These are phyloP conservation scores for Petrolisthes cinctipes DNA, from an alignment of 2,888 invertebrate species.

Conservation along the genomic window DNA sequence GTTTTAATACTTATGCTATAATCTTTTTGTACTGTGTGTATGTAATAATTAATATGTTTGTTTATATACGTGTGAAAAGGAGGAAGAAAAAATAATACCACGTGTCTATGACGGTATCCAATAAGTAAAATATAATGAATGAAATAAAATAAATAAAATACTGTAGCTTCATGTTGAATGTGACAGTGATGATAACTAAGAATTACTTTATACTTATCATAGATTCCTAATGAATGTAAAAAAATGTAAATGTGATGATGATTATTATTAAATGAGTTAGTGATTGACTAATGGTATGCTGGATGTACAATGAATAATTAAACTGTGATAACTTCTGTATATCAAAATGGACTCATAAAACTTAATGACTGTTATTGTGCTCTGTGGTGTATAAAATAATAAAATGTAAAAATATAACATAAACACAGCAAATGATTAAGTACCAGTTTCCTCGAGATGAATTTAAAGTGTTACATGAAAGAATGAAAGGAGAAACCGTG, in stretches of 20 bases:
- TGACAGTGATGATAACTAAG: too few relatives aligned
- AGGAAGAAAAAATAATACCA: background rate
- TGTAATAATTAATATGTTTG: background rate
- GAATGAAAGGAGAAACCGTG: too few relatives aligned
- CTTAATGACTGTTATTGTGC: background rate
- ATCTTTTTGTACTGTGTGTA: background rate
- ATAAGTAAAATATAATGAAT: background rate
- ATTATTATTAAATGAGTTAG: too few relatives aligned
- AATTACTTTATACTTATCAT: too few relatives aligned
- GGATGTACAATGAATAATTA: conserved; percentile 10
- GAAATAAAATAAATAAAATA: too few relatives aligned
- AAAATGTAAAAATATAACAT: background rate
- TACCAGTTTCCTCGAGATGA: conserved; percentile 2
- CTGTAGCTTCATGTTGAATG: too few relatives aligned
- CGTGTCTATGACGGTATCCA: conserved; percentile 1
- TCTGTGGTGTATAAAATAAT: background rate
- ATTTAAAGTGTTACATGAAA: too few relatives aligned
- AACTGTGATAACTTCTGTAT: conserved; percentile 4
- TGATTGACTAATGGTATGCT: background rate
- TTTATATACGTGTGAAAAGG: background rate
- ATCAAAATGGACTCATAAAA: background rate
- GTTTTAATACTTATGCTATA: background rate
- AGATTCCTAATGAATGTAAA: too few relatives aligned
- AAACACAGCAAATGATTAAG: background rate
- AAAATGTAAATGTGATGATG: too few relatives aligned